Conservation (phyloP, 2,797 vertebrate genomes). For the Etheostoma nigrum region DNA sequence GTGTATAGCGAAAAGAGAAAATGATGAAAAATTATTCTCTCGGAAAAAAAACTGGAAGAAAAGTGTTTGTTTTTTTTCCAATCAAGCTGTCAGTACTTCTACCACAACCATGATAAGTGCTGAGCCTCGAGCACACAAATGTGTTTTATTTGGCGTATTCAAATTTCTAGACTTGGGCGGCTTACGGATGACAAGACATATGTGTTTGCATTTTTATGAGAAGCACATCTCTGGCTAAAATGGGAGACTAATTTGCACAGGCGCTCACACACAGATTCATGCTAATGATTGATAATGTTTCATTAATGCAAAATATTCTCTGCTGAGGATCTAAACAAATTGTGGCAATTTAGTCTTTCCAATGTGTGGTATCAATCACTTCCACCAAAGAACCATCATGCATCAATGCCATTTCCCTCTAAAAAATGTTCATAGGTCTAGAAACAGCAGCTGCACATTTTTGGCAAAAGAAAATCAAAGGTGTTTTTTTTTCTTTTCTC, state of each 20-base stretch:
- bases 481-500: not conserved
- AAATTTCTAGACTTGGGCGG: slow-evolving; percentile 61
- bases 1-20: slow-evolving; percentile 12
- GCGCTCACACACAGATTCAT: slow-evolving; percentile 63
- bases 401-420: slow-evolving; percentile 76
- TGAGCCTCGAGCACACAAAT: slow-evolving; percentile 38
- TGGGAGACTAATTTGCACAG: slow-evolving; percentile 76
- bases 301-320: slow-evolving; percentile 87
- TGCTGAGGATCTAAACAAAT: slow-evolving; percentile 86
- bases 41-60: not conserved
- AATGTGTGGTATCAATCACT: slow-evolving; percentile 82
- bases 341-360: slow-evolving; percentile 84
- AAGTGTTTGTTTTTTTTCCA: not conserved
- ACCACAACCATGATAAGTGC: slow-evolving; percentile 44
- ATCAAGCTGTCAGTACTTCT: slow-evolving; percentile 36
- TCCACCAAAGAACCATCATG: slow-evolving; percentile 60
- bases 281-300: slow-evolving; percentile 89
- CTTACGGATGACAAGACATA: slow-evolving; percentile 69
- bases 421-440: slow-evolving; percentile 56
- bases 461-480: slow-evolving; percentile 50
- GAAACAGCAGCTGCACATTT: slow-evolving; percentile 64
- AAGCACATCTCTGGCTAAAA: slow-evolving; percentile 69
- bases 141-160: slow-evolving; percentile 66
- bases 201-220: slow-evolving; percentile 69
- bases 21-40: slow-evolving; percentile 8